phyloP scores from a whole-genome alignment of 2,888 invertebrate genomes.

The Taphrorychus bicolor region DNA sequence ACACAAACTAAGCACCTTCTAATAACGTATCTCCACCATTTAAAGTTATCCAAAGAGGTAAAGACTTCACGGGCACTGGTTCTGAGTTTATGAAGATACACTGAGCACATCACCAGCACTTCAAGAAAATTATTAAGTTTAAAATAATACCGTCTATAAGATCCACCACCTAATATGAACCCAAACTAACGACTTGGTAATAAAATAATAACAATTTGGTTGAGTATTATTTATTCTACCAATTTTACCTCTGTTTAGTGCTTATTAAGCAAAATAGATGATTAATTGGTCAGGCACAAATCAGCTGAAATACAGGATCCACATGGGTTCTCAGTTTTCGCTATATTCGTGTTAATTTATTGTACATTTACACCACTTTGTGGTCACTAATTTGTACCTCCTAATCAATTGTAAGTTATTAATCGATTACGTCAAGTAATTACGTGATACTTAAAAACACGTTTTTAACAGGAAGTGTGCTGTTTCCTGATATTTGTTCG shows the following conservation, averaged over 20 bases:
- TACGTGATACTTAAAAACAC: not conserved
- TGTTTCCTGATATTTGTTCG: not conserved
- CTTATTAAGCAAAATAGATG: slow-evolving; percentile 35
- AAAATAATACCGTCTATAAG: not conserved
- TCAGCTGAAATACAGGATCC: slow-evolving; percentile 1
- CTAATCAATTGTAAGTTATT: not conserved
- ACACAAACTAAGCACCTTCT: not conserved
- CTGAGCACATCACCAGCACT: not conserved
- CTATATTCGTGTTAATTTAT: slow-evolving; percentile 7
- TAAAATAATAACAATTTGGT: slow-evolving; percentile 11
- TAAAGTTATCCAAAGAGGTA: no score
- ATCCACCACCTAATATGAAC: not conserved
- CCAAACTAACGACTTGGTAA: slow-evolving; percentile 16
- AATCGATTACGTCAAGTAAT: not conserved
- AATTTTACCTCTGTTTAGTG: slow-evolving; percentile 18
- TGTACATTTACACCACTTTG: slow-evolving; percentile 10
- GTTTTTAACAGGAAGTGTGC: not conserved
- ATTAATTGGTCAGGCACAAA: slow-evolving; percentile 23
- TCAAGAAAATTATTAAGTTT: not conserved
- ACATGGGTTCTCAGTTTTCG: not conserved
- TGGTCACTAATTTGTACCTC: not conserved
- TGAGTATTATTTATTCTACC: slow-evolving; percentile 17
- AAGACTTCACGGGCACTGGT: no score
- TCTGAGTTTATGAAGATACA: not conserved
- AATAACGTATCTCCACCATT: no score